Base-by-base conservation (phyloP, 2,888 invertebrate species). In the Noctua comes region DNA sequence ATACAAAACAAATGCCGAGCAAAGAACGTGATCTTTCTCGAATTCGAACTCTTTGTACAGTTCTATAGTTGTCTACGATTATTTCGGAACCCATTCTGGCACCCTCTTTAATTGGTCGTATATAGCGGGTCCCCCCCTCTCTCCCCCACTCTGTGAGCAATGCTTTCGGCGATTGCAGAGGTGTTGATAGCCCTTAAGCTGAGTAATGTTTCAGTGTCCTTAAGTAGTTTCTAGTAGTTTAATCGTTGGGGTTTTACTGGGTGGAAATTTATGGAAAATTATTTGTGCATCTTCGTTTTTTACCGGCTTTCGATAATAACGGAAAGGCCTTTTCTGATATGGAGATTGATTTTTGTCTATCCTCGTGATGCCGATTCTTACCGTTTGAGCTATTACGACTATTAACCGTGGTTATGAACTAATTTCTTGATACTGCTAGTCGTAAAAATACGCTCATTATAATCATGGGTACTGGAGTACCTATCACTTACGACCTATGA, bases 91-190 rank as follows among this genome's bases (percentile, higher is more conserved):
- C 75, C 66, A 68, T 83, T 85, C 59, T 70, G 65, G 69, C 71
- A 59, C 82, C 70, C 73, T 78, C 78, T 82, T 85, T 84, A 84
- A 85, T 84, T 84, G 83, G 84, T 82, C 73, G 78, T 85, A 70
- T 85, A 69, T 69, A 77, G 75, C 59, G 48, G 43, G 31, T 43
- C n/a, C 21, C 69, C 72, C 68, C 62, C 31, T n/a, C 65, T 7
- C 48, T n/a, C 51, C 59, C 65, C 16, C 43, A 11, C 31, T 48
- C 59, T 64, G 77, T 84, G 74, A 85, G 75, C 62, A 73, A 78
- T 78, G 65, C 75, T 75, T 84, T 68, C 72, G 54, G 48, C 66
- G 65, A 73, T 70, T 64, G 82, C 65, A 31, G 66, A 82, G 59
- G 86, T 82, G 79, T 82, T 82, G 79, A 79, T 76, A 79, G 74